Evolutionary conservation across 2,113 vertebrate genomes (phyloP).

Genomic region (Acanthisitta chloris): DNA sequence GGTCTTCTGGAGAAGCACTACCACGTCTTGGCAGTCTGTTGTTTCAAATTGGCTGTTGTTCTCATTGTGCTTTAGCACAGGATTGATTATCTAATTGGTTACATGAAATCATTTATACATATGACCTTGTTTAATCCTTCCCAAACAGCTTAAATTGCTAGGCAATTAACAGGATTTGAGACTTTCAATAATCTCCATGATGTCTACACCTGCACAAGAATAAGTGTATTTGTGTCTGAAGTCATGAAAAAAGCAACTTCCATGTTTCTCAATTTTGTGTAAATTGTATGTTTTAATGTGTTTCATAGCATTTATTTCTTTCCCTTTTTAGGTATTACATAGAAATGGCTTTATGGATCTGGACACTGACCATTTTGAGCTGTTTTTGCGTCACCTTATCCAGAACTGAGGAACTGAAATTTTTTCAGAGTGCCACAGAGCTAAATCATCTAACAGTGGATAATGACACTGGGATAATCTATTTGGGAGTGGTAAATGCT

Average conservation of each 20-base stretch:
- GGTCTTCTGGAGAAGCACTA: not conserved
- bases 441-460: slow-evolving; percentile 89
- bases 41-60: not conserved
- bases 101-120: not conserved
- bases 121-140: not conserved
- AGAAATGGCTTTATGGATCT: slow-evolving; percentile 74
- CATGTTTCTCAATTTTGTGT: not conserved
- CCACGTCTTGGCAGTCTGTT: not conserved
- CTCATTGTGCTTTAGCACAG: not conserved
- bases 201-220: not conserved
- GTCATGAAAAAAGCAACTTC: not conserved
- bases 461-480: slow-evolving; percentile 79
- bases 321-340: slow-evolving; percentile 33
- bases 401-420: slow-evolving; percentile 52
- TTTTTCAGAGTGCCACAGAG: slow-evolving; percentile 69
- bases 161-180: not conserved
- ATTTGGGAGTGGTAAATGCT: slow-evolving; percentile 87
- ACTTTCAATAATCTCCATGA: not conserved
- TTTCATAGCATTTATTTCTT: not conserved
- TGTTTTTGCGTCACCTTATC: slow-evolving; percentile 18
- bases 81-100: not conserved
- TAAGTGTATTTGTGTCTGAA: not conserved
- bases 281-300: not conserved
- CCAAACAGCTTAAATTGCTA: not conserved
- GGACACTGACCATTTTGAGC: slow-evolving; percentile 61